phyloP scores from a whole-genome alignment of 2,113 vertebrate genomes.

The Grammomys surdaster region DNA sequence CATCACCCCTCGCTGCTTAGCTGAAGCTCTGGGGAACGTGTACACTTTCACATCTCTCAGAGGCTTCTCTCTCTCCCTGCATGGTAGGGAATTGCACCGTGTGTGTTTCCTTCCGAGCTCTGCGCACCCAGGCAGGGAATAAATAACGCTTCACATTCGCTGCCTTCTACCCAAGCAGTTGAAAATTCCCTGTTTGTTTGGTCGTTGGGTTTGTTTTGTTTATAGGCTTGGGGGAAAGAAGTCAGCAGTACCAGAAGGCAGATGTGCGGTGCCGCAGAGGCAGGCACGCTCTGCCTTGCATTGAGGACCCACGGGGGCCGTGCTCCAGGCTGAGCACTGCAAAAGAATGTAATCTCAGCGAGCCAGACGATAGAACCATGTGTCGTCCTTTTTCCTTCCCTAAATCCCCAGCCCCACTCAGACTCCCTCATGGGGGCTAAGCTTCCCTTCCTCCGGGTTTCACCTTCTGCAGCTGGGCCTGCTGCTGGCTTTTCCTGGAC shows the following conservation, averaged over 20 bases:
- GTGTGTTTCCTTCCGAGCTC: neutral
- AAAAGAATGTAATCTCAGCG: neutral
- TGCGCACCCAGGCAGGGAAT: neutral
- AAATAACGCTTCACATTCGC: constrained; percentile 4
- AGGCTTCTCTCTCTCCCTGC: neutral
- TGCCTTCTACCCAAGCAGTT: constrained; percentile 60
- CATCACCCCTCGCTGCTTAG: neutral
- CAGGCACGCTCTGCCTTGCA: neutral
- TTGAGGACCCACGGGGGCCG: neutral
- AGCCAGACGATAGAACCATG: neutral
- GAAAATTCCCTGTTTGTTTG: constrained; percentile 53
- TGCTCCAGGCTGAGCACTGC: rapidly evolving
- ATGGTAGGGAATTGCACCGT: neutral
- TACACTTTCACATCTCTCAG: neutral
- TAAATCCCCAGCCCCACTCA: neutral
- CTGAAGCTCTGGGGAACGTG: neutral
- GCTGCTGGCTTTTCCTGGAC: neutral
- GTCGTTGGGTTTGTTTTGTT: neutral
- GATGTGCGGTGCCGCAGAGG: neutral
- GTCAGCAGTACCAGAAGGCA: constrained; percentile 37
- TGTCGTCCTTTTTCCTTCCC: neutral
- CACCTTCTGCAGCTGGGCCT: rapidly evolving
- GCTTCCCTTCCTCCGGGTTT: neutral
- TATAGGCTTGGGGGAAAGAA: neutral
- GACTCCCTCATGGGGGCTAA: neutral